Base-by-base conservation (phyloP, 2,888 invertebrate genomes). In the Yponomeuta cagnagella region DNA sequence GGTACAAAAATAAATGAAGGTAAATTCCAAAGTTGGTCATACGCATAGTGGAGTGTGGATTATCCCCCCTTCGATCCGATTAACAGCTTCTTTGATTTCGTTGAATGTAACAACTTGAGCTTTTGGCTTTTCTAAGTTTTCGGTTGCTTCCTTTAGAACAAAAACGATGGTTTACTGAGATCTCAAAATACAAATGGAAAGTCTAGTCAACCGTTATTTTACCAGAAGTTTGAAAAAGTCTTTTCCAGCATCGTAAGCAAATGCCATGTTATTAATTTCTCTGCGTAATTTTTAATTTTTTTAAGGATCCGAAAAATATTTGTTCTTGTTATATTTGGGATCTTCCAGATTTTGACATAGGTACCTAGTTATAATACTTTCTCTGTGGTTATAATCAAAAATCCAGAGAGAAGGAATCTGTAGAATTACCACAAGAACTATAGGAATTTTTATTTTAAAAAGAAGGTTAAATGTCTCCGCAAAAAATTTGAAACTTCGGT, bases 41-140 rank as follows among this genome's bases (percentile, higher is more conserved):
- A 92, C 91, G 77, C 91, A 91, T 69, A 92, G 82, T 23, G 91
- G 91, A 30, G 91, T 92, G 73, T 91, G 91, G 77, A 91, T 90
- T 52, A 90, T 82, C 69, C 85, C 87, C 71, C 86, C 86, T 76
- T 89, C 88, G 70, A 90, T 89, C 71, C 83, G 81, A 69, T 89
- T 88, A 1, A 84, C 82, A 3, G 91, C 91, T 76, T 84, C 78
- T 79, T 88, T 90, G 33, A 91, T 87, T 77, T 90, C 91, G 74
- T 76, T 79, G 72, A 87, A 91, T n/a, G 82, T 75, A 74, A 90
- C 75, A 48, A 86, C 74, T 70, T 65, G 70, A 58, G 58, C 10
- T 48, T 63, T 63, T 9, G 64, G 70, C 64, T 64, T 63, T 70
- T 70, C 37, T 4, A 37, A 8, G 12, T 52, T 48, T 69, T 69